Conservation (phyloP, 2,797 vertebrate species). For the Carapus acus region DNA sequence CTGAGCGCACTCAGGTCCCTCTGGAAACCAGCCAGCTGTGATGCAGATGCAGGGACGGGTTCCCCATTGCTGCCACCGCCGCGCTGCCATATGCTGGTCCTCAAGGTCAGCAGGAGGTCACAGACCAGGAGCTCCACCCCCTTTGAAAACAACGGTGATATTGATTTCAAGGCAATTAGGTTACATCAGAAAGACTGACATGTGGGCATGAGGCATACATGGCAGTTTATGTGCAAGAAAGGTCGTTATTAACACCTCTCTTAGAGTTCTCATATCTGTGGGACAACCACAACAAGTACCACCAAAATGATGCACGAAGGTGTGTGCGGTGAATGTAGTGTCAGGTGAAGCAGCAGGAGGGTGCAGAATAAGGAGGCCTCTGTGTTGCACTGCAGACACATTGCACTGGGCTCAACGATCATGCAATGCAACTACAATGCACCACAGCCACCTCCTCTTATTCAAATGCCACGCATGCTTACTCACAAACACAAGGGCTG, state of each 20-base stretch:
- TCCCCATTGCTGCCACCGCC: slow-evolving; percentile 79
- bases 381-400: slow-evolving; percentile 95
- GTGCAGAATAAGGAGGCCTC: slow-evolving; percentile 77
- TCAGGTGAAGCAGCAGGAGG: slow-evolving; percentile 33
- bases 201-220: background rate
- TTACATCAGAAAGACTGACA: background rate
- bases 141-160: slow-evolving; percentile 57
- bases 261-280: too few relatives aligned
- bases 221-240: too few relatives aligned
- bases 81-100: slow-evolving; percentile 91
- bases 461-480: slow-evolving; percentile 60
- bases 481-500: slow-evolving; percentile 49
- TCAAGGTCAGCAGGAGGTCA: slow-evolving; percentile 88
- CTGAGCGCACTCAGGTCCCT: slow-evolving; percentile 90
- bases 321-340: too few relatives aligned
- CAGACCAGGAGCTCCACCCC: slow-evolving; percentile 91
- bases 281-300: too few relatives aligned
- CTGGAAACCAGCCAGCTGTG: slow-evolving; percentile 91
- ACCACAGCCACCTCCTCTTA: slow-evolving; percentile 86
- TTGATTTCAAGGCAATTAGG: background rate
- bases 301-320: too few relatives aligned
- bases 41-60: slow-evolving; percentile 79
- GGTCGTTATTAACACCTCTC: too few relatives aligned
- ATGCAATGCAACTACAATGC: slow-evolving; percentile 99
- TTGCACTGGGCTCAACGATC: slow-evolving; percentile 83